A percentile compares a stretch with the other conserved stretches of the same genome.
Conservation (phyloP, 2,113 vertebrate species). For the Calypte anna region DNA sequence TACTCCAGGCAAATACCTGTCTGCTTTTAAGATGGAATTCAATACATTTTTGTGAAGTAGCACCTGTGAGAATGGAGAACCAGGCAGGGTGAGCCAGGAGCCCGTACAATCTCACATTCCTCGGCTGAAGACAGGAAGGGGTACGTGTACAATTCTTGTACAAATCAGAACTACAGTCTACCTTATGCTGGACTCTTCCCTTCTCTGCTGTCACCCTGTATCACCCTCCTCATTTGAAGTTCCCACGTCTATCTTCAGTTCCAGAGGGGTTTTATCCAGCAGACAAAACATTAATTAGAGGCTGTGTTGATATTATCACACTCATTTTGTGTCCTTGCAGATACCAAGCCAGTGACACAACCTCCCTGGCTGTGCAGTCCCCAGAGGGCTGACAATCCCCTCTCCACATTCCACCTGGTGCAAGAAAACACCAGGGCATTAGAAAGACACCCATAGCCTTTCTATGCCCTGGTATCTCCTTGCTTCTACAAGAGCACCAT, state of each 20-base stretch:
- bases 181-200: not conserved
- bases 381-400: not conserved
- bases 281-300: conserved; percentile 24
- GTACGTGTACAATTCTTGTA: not conserved
- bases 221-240: not conserved
- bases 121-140: not conserved
- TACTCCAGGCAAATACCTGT: conserved; percentile 42
- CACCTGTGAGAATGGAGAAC: not conserved
- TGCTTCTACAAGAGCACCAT: not conserved
- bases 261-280: not conserved
- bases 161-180: not conserved
- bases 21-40: conserved; percentile 41
- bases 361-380: not conserved
- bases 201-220: not conserved
- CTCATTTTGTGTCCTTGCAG: conserved; percentile 19
- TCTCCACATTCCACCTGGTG: not conserved
- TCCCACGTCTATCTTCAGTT: not conserved
- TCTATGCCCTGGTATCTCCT: not conserved
- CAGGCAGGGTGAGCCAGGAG: not conserved
- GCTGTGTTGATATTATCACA: not conserved
- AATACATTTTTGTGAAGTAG: conserved; percentile 55
- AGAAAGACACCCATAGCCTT: not conserved
- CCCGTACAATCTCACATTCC: not conserved
- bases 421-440: not conserved
- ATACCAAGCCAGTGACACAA: not conserved